Base-by-base conservation (phyloP, 2,888 invertebrate genomes). In the Globia sparganii region DNA sequence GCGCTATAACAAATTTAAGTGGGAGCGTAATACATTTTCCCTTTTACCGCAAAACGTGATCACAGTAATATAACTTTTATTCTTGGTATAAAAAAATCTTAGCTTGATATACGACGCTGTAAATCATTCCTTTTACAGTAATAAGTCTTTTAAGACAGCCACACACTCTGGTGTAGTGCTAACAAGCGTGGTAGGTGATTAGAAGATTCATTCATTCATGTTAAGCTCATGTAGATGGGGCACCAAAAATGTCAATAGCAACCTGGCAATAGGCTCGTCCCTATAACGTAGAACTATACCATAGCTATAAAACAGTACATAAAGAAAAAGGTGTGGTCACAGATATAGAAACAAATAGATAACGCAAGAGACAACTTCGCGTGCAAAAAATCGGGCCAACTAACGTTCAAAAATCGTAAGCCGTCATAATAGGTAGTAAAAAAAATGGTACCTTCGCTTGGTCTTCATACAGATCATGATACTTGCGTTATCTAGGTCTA, bases 111-210 rank as follows among this genome's bases (percentile, higher is more conserved):
- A 88, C 76, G 84, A 83, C 71, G 84, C 72, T 76, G 81, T 90
- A 89, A 90, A 86, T 90, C 88, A 88, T 86, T 86, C 78, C 83
- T 75, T 84, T 85, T 81, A 70, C 74, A 84, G 79, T 88, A 81
- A 86, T 66, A 88, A 84, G 67, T 80, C 75, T 62, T 59, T 72
- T 74, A 53, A 62, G 68, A 66, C 68, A 68, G 58, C 37, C n/a
- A 77, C 56, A 61, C 58, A 15, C 31, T n/a, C 40, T 78, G 25
- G 34, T 67, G 83, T 67, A 70, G 70, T 37, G 59, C 1, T 70
- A 34, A 66, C 37, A 56, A 66, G 15, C 34, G 37, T n/a, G 56
- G 28, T 40, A 46, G 28, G 46, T 37, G 25, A 28, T 28, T 8
- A 25, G 1, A 31, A 46, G 28, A 15, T 28, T 5, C 28, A 25